Evolutionary conservation across 2,797 vertebrate species (phyloP), one percentile per base, ranked within the genome.

Genomic region (Sebastes alutus): DNA sequence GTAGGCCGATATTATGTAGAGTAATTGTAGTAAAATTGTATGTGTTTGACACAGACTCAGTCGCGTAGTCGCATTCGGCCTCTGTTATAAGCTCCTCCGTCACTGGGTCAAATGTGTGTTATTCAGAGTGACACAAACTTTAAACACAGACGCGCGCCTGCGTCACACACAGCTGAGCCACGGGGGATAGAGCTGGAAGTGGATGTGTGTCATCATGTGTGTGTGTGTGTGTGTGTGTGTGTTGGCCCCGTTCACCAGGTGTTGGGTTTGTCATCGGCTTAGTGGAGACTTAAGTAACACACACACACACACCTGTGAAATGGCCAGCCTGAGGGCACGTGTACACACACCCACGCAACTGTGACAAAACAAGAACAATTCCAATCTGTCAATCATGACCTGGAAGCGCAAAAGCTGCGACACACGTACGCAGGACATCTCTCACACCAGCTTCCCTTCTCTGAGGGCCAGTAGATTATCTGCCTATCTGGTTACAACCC

Each of bases 401-500:
- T 83, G n/a, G 25, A 70, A 49, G 42, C 77, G 78, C 77, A 78
- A 77, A 87, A 75, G 80, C 64, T 35, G 46, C 16, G 64, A 56
- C 35, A 61, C 69, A 56, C 54, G 49, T 27, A 52, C 54, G 8
- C 58, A 69, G 49, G 10, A 63, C 76, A 42, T 38, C 33, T 67
- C 78, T 42, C 77, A 69, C 79, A 83, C 69, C 25, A 27, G 52
- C 72, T 52, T 59, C 13, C 67, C 27, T 30, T 79, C 76, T 76
- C 80, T 3, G 38, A 73, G 78, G 81, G 81, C 74, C 74, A 71
- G 82, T 30, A 88, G 88, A 93, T 95, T 91, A 94, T 93, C 87
- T 92, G 84, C 90, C 83, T 92, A 86, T 93, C 92, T 85, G 85
- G 91, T 94, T 93, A 92, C 93, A 90, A 85, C 78, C 89, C 87